phyloP scores from a whole-genome alignment of 2,113 vertebrate species.

The Lagopus leucura region DNA sequence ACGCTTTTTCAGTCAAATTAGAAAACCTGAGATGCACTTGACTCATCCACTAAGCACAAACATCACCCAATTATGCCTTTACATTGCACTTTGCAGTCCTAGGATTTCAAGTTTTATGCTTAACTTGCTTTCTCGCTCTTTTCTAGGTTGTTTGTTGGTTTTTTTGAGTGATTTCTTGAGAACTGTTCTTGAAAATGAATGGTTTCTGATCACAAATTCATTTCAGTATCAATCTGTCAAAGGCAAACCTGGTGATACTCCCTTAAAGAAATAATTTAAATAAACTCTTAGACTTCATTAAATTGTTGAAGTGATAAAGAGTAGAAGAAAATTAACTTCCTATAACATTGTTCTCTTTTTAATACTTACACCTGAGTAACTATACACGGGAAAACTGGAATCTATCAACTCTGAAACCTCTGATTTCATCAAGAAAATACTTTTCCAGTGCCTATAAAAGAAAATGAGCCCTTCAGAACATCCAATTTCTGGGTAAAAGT shows the following conservation, averaged over 20 bases:
- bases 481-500: neutral
- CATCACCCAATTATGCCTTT: neutral
- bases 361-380: conserved; percentile 2
- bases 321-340: conserved; percentile 20
- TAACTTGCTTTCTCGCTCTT: neutral
- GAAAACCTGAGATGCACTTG: neutral
- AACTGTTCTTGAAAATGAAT: neutral
- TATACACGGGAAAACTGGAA: neutral
- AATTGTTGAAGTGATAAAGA: neutral
- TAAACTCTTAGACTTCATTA: conserved; percentile 5
- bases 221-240: neutral
- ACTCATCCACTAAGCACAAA: neutral
- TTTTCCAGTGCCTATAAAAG: neutral
- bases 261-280: conserved; percentile 11
- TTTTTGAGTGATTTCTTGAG: neutral
- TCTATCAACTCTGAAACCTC: neutral
- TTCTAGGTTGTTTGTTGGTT: neutral
- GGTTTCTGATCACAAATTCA: neutral
- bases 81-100: neutral
- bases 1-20: conserved; percentile 8
- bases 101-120: neutral
- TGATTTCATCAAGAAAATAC: neutral
- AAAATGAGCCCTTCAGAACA: neutral
- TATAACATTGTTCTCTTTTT: neutral
- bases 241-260: neutral